Base-by-base conservation (phyloP, 2,888 invertebrate species). In the Pimpla rufipes region DNA sequence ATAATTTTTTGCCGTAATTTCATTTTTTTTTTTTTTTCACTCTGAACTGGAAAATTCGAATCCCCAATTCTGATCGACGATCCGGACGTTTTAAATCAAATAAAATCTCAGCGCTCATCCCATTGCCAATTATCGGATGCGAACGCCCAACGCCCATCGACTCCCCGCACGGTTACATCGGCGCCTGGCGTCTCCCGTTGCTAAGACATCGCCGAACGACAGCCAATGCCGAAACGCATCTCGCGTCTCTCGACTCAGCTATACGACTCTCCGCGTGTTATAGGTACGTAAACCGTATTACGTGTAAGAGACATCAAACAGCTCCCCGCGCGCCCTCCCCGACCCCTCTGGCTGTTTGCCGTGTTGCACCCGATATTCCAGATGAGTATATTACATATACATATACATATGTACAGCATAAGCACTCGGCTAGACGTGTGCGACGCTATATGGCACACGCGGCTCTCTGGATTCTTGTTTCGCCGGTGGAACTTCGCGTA, bases 281-380 rank as follows among this genome's bases (percentile, higher is more conserved):
- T 55, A 10, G 6, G 0, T 10, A 23, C 55, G 18, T 11, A 21
- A 23, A 57, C 29, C 5, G 6, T 57, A 35, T 57, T 29, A n/a
- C 57, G 57, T 57, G 23, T n/a, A 16, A 16, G 5, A 59, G n/a
- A 16, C 37, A 21, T 59, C 59, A 23, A 18, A 23, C 50, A 18
- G 18, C 50, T 55, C 52, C n/a, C 40, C 18, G 16, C 3, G 29
- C 29, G 29, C 29, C n/a, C n/a, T n/a, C n/a, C n/a, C 11, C 18
- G 37, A 10, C 70, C 5, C 70, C 70, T 70, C 70, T 18, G 70
- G 55, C 70, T 45, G 71, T 57, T 42, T 57, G 42, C 75, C 67
- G 52, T 73, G 75, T 79, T 77, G 73, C 84, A 84, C 74, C 66
- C 70, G 80, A 70, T 85, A 80, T 82, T 82, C 80, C 47, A 67